phyloP scores from a whole-genome alignment of 37 sponge, comb jelly and placozoan genomes.

The Chondrilla cf. caribensis region DNA sequence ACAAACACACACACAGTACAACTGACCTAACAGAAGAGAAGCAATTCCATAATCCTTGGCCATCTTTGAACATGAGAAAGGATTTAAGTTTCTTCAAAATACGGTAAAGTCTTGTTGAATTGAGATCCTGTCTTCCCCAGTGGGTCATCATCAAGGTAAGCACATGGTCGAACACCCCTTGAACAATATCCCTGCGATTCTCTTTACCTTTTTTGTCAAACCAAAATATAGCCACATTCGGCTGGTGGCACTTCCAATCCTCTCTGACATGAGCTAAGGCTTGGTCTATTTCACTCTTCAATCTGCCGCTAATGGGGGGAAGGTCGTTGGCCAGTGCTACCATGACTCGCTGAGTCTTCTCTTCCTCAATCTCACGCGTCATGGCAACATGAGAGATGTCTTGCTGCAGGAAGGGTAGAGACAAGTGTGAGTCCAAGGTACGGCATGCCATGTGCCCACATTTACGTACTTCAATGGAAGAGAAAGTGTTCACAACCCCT shows the following conservation, averaged over 20 bases:
- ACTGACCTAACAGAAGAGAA: constrained; percentile 14
- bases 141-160: constrained; percentile 24
- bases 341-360: constrained; percentile 71
- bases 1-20: no score
- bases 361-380: constrained; percentile 64
- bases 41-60: constrained; percentile 59
- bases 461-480: no score
- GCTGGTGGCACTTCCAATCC: constrained; percentile 29
- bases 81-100: constrained; percentile 38
- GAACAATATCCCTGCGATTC: constrained; percentile 43
- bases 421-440: not conserved
- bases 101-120: constrained; percentile 34
- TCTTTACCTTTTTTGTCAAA: constrained; percentile 25
- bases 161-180: constrained; percentile 35
- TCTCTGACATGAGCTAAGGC: constrained; percentile 34
- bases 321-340: constrained; percentile 56
- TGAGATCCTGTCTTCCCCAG: constrained; percentile 52
- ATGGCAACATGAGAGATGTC: not conserved
- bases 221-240: constrained; percentile 64
- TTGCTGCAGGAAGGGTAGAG: not conserved
- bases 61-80: constrained; percentile 45
- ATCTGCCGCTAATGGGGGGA: constrained; percentile 38
- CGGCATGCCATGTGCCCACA: not conserved
- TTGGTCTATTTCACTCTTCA: constrained; percentile 26
- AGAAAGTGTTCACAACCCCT: no score